phyloP scores from a whole-genome alignment of 2,888 invertebrate species.

The Tetragonula carbonaria region DNA sequence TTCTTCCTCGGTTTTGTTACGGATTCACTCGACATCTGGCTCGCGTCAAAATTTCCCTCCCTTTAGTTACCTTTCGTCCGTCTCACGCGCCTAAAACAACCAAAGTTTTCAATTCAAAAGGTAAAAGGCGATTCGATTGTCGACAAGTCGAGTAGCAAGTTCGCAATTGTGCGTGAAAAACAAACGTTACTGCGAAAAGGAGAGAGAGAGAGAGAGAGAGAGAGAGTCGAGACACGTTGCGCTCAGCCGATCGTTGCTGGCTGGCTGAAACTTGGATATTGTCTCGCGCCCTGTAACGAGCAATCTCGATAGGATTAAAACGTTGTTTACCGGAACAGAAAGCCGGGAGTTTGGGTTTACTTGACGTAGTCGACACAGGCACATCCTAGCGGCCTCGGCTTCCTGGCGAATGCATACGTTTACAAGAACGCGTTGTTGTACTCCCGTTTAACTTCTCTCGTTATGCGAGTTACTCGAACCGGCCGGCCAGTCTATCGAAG shows the following conservation, averaged over 20 bases:
- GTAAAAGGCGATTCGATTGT: constrained; percentile 18
- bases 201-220: too few relatives aligned
- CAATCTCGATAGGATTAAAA: constrained; percentile 65
- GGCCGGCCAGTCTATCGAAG: constrained; percentile 22
- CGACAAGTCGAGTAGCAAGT: constrained; percentile 10
- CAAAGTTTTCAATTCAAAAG: constrained; percentile 8
- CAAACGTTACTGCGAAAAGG: neutral
- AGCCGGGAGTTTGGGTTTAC: constrained; percentile 60
- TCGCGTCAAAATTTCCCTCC: neutral
- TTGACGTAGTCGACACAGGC: constrained; percentile 36
- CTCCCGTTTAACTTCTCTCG: constrained; percentile 26
- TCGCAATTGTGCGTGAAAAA: neutral
- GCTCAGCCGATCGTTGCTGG: neutral
- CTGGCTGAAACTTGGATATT: constrained; percentile 37
- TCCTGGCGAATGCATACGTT: constrained; percentile 24
- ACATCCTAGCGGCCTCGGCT: constrained; percentile 19
- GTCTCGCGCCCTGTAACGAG: constrained; percentile 55
- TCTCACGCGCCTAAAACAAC: neutral
- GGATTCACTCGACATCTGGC: constrained; percentile 56
- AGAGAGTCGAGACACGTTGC: constrained; percentile 5
- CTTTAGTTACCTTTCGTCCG: neutral
- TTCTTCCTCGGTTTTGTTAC: constrained; percentile 39
- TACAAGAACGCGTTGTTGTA: constrained; percentile 26
- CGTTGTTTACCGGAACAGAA: constrained; percentile 61
- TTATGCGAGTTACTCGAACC: constrained; percentile 31